Evolutionary conservation across 2,797 vertebrate genomes (phyloP), one percentile per base, ranked within the genome.

Genomic region (Tapirus indicus): DNA sequence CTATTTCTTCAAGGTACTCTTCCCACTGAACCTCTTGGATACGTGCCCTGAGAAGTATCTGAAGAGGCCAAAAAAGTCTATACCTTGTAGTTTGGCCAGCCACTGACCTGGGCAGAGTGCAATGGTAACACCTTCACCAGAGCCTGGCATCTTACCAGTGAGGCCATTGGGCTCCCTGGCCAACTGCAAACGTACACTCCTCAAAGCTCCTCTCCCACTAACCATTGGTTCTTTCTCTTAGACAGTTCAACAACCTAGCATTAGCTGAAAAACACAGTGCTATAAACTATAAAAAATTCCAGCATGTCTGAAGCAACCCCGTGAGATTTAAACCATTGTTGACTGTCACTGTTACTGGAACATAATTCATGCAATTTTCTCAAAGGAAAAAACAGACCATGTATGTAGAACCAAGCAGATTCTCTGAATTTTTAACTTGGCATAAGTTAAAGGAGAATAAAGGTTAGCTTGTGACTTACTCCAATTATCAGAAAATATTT

Each of bases 331-430:
- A 52, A 41, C 62, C 80, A 66, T 4, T 92, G 35, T 4, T 91
- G 69, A 77, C 2, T 62, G 18, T 60, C 79, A 86, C 32, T 86
- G 68, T 83, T 85, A 80, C 0, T 74, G 13, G 35, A 89, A 80
- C 58, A n/a, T 27, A 92, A 88, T 32, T 18, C 91, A 80, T 25
- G n/a, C 18, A 87, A 38, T 62, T 90, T 97, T 71, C 52, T 89
- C 60, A 94, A 85, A 84, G 44, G 29, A 85, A 38, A 79, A 93
- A 83, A 68, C 13, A 86, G 32, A 87, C 62, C 44, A 56, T 8
- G 2, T 86, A 83, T 32, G n/a, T 47, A 78, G 35, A 95, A 90
- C 38, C n/a, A 91, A 80, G 38, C n/a, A 64, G 20, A 38, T 32
- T 49, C 49, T 62, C 58, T 75, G 18, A 79, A 64, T 56, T 79